Base-by-base conservation (phyloP, 2,797 vertebrate genomes). In the Alosa sapidissima region DNA sequence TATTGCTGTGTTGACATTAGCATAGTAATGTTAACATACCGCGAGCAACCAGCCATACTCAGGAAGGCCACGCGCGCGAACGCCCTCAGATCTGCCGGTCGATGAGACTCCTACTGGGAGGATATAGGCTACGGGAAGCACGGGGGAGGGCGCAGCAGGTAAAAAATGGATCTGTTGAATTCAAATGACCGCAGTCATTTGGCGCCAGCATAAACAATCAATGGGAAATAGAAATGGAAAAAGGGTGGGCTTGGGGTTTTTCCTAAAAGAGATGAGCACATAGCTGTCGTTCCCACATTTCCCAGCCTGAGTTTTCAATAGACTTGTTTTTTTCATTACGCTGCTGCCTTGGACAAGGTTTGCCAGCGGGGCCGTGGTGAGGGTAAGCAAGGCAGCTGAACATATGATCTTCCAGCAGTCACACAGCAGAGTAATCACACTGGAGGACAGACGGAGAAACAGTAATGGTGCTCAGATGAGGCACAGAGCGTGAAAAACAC, bases 191-290 rank as follows among this genome's bases (percentile, higher is more conserved):
- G 33, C 36, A 62, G 52, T 41, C 60, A 78, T 58, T 82, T 72
- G 86, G 51, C 81, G 51, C 3, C 13, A 84, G 72, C 49, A 45
- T 83, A 84, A 87, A 84, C 81, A 85, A 24, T 48, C 49, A 16
- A 75, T 19, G 45, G 33, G 83, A 78, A 78, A 47, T 21, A 8
- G 68, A 75, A 45, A 45, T 19, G 33, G 45, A 75, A 75, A 75
- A 75, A 28, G 28, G 28, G 9, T 3, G 60, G 1, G 65, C 5
- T 41, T 75, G 68, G 36, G 41, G 0, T 41, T 41, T 41, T 41
- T 78, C 21, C 41, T 78, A 3, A 78, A 41, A 41, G 36, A 19
- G 72, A 47, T 36, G 72, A 36, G 72, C 41, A 47, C 41, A 16
- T 78, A 45, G 41, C 72, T 47, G 19, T 45, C 72, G 2, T 21